Percentiles rank a stretch among this genome's conserved stretches.
Evolutionary conservation across 1,140 invertebrate genomes (phyloP).

Genomic region (Drosophila leontia): DNA sequence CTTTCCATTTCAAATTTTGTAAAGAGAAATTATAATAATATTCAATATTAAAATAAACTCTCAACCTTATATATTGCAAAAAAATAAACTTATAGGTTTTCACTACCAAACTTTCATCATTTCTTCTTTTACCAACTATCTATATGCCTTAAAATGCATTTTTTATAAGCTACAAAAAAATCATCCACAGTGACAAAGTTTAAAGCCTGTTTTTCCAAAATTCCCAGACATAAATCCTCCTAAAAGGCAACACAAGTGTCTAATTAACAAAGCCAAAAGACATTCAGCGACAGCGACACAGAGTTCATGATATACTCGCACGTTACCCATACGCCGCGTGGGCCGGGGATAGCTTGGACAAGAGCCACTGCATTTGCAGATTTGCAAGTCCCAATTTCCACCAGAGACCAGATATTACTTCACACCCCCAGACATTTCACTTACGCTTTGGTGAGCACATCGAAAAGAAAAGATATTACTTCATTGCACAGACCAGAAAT

Average conservation of each 20-base stretch:
- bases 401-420: slow-evolving; percentile 60
- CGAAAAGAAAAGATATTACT: slow-evolving; percentile 77
- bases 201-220: slow-evolving; percentile 29
- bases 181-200: background rate
- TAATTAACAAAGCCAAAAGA: slow-evolving; percentile 46
- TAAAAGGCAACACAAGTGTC: slow-evolving; percentile 26
- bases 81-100: background rate
- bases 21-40: background rate
- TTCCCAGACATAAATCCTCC: slow-evolving; percentile 57
- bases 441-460: slow-evolving; percentile 68
- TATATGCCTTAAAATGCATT: background rate
- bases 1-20: background rate
- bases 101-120: background rate
- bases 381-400: slow-evolving; percentile 74
- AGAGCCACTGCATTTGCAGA: slow-evolving; percentile 53
- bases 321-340: slow-evolving; percentile 61
- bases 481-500: slow-evolving; percentile 79
- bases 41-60: background rate
- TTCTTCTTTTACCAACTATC: background rate
- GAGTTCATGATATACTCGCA: slow-evolving; percentile 15
- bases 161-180: background rate
- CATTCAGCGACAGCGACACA: background rate
- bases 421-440: slow-evolving; percentile 66
- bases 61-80: background rate
- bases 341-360: slow-evolving; percentile 2